These are phyloP conservation scores for Drosophila gaucha DNA, from an alignment of 2,888 invertebrate species.

Conservation along the genomic window DNA sequence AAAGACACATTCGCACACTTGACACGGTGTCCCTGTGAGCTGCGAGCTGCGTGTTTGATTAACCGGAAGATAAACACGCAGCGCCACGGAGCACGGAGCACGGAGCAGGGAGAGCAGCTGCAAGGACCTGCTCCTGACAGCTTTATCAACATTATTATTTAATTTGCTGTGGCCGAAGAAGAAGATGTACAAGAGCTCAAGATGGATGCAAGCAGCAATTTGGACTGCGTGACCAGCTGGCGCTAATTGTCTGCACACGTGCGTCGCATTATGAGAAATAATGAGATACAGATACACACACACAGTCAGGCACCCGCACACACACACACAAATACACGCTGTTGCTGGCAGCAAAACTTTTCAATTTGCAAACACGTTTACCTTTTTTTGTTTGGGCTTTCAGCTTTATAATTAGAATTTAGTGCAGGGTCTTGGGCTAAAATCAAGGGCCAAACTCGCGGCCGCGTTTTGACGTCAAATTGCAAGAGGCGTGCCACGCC, in stretches of 20 bases:
- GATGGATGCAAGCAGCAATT: constrained; percentile 20
- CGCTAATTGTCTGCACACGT: constrained; percentile 72
- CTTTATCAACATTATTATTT: constrained; percentile 80
- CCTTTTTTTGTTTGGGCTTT: constrained; percentile 12
- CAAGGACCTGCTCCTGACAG: constrained; percentile 33
- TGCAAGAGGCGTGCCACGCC: constrained; percentile 48
- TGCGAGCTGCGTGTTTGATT: constrained; percentile 76
- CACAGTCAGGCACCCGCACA: constrained; percentile 4
- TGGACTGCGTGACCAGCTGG: constrained; percentile 60
- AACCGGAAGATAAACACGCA: constrained; percentile 81
- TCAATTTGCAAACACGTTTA: constrained; percentile 35
- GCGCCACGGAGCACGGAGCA: constrained; percentile 32
- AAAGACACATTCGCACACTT: constrained; percentile 45
- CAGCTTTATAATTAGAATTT: constrained; percentile 52
- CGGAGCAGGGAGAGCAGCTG: background rate
- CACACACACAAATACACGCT: constrained; percentile 1
- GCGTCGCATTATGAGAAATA: constrained; percentile 49
- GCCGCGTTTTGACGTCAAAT: constrained; percentile 54
- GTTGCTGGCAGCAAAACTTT: constrained; percentile 34
- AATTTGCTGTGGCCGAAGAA: constrained; percentile 48
- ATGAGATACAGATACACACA: constrained; percentile 33
- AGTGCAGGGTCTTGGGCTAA: constrained; percentile 33
- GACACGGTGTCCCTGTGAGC: constrained; percentile 37
- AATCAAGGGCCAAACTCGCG: constrained; percentile 16
- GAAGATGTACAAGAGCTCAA: constrained; percentile 50